Percentiles rank a stretch among this genome's conserved stretches.
phyloP scores from a whole-genome alignment of 2,797 vertebrate genomes.

The Cygnus olor region DNA sequence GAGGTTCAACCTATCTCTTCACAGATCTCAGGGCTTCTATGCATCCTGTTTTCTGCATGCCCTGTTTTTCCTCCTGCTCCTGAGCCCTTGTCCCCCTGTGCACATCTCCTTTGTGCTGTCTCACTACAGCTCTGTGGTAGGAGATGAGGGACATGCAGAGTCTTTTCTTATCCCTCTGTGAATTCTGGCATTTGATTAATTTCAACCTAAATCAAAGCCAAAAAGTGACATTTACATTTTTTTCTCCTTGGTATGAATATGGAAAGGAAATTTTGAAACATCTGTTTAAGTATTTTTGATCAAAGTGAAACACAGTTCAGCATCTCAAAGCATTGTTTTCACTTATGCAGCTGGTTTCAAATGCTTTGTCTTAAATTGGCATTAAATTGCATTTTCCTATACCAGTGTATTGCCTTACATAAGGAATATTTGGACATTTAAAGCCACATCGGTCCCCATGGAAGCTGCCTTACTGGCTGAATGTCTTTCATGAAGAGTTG shows the following conservation, averaged over 20 bases:
- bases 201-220: background rate
- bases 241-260: background rate
- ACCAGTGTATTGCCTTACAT: fast-evolving
- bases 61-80: background rate
- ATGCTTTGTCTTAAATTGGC: background rate
- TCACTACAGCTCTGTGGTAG: fast-evolving
- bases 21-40: background rate
- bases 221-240: background rate
- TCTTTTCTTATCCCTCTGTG: background rate
- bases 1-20: background rate
- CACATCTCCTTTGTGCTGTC: background rate
- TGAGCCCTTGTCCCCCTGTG: fast-evolving
- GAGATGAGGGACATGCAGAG: fast-evolving
- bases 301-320: background rate
- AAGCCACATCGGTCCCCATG: background rate
- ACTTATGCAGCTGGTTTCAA: background rate
- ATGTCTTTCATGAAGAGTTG: background rate
- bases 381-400: background rate
- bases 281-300: background rate
- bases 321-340: background rate
- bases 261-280: background rate
- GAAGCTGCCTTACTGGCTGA: background rate
- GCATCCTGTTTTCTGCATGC: background rate
- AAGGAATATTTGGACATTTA: background rate
- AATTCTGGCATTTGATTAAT: background rate